phyloP scores from a whole-genome alignment of 2,888 invertebrate genomes.

The Platycnemis pennipes region DNA sequence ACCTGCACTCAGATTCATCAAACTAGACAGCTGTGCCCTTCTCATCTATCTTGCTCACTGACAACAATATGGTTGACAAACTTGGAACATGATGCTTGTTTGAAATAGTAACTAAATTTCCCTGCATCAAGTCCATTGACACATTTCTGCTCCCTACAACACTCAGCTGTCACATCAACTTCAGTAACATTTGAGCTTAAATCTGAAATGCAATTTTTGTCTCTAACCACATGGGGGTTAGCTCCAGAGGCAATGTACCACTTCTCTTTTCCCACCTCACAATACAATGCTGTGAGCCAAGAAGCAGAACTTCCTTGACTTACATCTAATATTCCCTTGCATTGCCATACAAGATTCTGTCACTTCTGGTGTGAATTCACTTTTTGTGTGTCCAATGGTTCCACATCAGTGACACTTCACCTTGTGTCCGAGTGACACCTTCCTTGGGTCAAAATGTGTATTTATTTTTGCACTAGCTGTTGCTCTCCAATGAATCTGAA shows the following conservation, averaged over 20 bases:
- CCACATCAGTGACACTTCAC: neutral
- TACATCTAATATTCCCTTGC: neutral
- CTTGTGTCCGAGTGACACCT: too few species aligned
- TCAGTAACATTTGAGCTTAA: too few species aligned
- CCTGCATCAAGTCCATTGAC: neutral
- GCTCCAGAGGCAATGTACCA: neutral
- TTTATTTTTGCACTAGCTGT: neutral
- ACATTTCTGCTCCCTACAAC: too few species aligned
- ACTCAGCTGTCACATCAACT: too few species aligned
- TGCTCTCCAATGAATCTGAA: neutral
- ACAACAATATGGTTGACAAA: neutral
- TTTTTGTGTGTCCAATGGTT: neutral
- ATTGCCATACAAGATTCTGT: too few species aligned
- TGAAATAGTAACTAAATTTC: neutral
- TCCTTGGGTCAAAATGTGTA: neutral
- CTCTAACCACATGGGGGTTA: too few species aligned
- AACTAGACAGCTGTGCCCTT: neutral
- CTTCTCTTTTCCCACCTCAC: conserved; percentile 25
- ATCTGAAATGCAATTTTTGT: too few species aligned
- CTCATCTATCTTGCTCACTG: neutral
- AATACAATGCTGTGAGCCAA: neutral
- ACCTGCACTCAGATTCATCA: neutral
- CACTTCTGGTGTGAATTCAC: neutral
- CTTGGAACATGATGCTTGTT: neutral
- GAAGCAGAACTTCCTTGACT: neutral